Base-by-base conservation (phyloP, 2,888 invertebrate genomes). In the Chymomyza procnemis region DNA sequence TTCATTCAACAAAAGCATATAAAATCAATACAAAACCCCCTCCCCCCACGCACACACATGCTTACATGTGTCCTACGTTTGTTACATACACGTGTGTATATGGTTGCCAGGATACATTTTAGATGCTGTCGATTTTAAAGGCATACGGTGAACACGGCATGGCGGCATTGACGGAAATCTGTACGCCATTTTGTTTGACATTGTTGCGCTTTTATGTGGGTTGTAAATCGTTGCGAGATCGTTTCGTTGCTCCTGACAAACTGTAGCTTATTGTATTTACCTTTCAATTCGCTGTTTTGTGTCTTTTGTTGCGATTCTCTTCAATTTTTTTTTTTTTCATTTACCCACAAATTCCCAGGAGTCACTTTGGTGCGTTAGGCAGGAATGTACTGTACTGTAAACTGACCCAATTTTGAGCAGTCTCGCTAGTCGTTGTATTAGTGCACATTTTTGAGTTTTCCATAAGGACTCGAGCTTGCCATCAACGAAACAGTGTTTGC, bases 381-480 rank as follows among this genome's bases (percentile, higher is more conserved):
- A 69, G 67, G 79, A 78, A 78, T 78, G 82, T 78, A 78, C 73
- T 68, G 61, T 74, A 65, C 69, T 66, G 66, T 71, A n/a, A n/a
- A n/a, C n/a, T 83, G 84, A 81, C 80, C 84, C 70, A 77, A 71
- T 77, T 79, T 59, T n/a, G 55, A 55, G 61, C n/a, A n/a, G n/a
- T n/a, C n/a, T n/a, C n/a, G n/a, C n/a, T n/a, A n/a, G n/a, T n/a
- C n/a, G n/a, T n/a, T n/a, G n/a, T n/a, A n/a, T n/a, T n/a, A n/a
- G n/a, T n/a, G n/a, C 80, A 81, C 70, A 77, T 70, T 77, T 79
- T 59, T n/a, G 55, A 55, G 61, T 26, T 26, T 6, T 26, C 26
- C 26, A 26, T 3, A 0, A 26, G 8, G 6, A 26, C n/a, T n/a
- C n/a, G n/a, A n/a, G n/a, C n/a, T n/a, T 4, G 26, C 8, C 6